These are phyloP conservation scores for Pangasius djambal DNA, from an alignment of 2,797 vertebrate genomes.

Conservation along the genomic window DNA sequence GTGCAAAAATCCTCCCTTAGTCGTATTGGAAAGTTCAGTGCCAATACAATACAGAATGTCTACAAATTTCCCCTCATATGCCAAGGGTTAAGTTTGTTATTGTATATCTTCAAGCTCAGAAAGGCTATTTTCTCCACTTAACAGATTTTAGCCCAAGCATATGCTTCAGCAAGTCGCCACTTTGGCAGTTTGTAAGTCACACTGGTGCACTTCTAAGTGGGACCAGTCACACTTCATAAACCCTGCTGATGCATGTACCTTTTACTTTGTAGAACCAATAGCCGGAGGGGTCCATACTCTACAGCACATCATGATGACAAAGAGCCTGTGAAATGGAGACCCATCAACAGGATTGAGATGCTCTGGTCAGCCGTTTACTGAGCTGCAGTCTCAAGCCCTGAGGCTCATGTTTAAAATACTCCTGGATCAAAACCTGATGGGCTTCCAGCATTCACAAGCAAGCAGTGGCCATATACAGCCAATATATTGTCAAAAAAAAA, in stretches of 20 bases:
- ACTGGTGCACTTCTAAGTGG: constrained; percentile 67
- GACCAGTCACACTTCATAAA: constrained; percentile 69
- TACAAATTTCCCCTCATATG: constrained; percentile 33
- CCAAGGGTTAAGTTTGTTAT: background rate
- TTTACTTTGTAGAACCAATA: constrained; percentile 54
- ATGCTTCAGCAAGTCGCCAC: constrained; percentile 58
- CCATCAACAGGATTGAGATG: constrained; percentile 46
- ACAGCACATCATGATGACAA: constrained; percentile 46
- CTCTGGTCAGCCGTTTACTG: constrained; percentile 44
- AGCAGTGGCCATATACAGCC: background rate
- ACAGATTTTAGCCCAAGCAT: constrained; percentile 28
- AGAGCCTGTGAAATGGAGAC: constrained; percentile 35
- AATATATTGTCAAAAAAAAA: background rate
- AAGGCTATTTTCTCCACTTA: constrained; percentile 1
- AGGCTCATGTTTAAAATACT: constrained; percentile 37
- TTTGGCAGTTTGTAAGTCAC: constrained; percentile 62
- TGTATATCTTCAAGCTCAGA: background rate
- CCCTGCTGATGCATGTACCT: constrained; percentile 56
- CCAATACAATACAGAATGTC: constrained; percentile 27
- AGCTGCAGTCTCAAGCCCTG: constrained; percentile 38
- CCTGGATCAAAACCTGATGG: constrained; percentile 9
- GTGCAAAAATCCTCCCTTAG: background rate
- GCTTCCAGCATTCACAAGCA: background rate
- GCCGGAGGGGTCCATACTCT: constrained; percentile 52
- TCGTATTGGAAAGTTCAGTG: background rate